These are phyloP conservation scores for Bombyx mandarina DNA, from an alignment of 1,140 invertebrate genomes.

Conservation along the genomic window DNA sequence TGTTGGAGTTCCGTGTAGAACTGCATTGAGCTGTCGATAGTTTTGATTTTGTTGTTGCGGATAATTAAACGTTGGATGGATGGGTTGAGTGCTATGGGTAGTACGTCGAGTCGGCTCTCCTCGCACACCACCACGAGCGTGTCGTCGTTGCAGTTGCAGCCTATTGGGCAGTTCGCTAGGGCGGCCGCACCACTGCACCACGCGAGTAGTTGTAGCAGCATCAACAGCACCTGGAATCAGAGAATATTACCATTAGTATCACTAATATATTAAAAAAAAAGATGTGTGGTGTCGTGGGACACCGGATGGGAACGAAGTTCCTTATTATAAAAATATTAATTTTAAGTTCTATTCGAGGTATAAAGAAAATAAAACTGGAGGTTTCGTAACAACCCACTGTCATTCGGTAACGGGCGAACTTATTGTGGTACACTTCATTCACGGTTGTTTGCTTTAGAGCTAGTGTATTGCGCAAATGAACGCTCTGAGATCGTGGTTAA, in stretches of 20 bases:
- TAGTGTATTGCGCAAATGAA: no score
- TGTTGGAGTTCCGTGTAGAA: slow-evolving; percentile 89
- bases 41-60: slow-evolving; percentile 88
- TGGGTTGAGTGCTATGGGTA: slow-evolving; percentile 92
- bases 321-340: no score
- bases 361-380: no score
- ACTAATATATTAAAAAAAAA: no score
- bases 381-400: no score
- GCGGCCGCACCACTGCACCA: slow-evolving; percentile 50
- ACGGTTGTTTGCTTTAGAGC: no score
- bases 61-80: slow-evolving; percentile 87
- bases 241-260: slow-evolving; percentile 1
- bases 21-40: slow-evolving; percentile 87
- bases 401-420: no score
- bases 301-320: no score
- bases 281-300: no score
- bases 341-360: no score
- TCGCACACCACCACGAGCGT: slow-evolving; percentile 89
- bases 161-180: slow-evolving; percentile 79
- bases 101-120: slow-evolving; percentile 86
- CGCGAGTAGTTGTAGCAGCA: slow-evolving; percentile 40
- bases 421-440: no score
- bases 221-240: slow-evolving; percentile 48
- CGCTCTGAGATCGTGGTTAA: no score
- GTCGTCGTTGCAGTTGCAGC: slow-evolving; percentile 90